Evolutionary conservation across 2,888 invertebrate species (phyloP), one percentile per base, ranked within the genome.

Genomic region (Drosophila suboccidentalis): DNA sequence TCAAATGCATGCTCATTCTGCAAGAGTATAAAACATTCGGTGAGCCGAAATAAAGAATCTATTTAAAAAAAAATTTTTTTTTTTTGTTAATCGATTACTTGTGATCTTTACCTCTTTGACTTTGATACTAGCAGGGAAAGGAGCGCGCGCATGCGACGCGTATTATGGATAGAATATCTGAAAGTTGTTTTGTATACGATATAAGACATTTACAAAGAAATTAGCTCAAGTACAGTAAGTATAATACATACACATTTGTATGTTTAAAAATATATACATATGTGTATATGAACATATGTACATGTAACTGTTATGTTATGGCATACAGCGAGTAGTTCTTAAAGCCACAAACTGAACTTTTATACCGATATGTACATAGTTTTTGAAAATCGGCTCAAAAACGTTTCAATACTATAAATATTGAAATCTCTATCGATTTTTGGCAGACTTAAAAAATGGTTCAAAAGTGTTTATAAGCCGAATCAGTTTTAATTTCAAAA

Each of bases 41-140:
- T 47, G 9, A 50, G 29, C 65, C 75, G 58, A 69, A 70, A 41
- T 32, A 32, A 6, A 1, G 5, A 17, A 17, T 17, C 13, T 1
- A 11, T 41, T 36, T 4, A 26, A 46, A 6, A n/a, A 8, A 29
- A 29, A 8, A 43, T 13, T 17, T 44, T 44, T 36, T 19, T 1
- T 2, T 34, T 29, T 26, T 36, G 22, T 36, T 43, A 10, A 6
- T 32, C 46, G 26, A 49, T 39, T 49, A 46, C 13, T 22, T 32
- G 46, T 17, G 46, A 43, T 67, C 19, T 64, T 79, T 79, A 79
- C 78, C 77, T 80, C 66, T 70, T 70, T 43, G 49, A 58, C 58
- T 75, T 75, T 51, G 70, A 34, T 22, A 73, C 17, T 64, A 79
- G 50, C 74, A 68, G 59, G 53, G 70, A 59, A 61, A 75, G 4